Evolutionary conservation across 2,113 vertebrate genomes (phyloP), one percentile per base, ranked within the genome.

Genomic region (Onychorhynchus coronatus): DNA sequence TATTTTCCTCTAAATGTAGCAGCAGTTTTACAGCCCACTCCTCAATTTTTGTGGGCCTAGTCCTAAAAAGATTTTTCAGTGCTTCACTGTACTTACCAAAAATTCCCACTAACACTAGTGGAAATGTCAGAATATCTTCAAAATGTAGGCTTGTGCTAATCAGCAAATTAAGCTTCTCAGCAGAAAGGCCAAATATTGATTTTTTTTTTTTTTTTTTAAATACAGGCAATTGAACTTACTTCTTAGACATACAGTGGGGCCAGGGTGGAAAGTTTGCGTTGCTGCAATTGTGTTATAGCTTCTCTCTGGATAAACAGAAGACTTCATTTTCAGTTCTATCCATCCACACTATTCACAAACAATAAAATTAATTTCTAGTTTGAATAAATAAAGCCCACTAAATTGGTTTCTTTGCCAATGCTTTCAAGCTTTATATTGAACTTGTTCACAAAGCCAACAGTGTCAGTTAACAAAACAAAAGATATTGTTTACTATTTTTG

Each of bases 291-390:
- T 77, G 72, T 93, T 91, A 94, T 50, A 93, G 52, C 56, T 62
- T 82, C 53, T 87, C 61, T 67, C 90, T 95, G 85, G 88, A 74
- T 92, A 95, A 97, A 94, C 52, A 88, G 42, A 93, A 80, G 75
- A 90, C 88, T 96, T 90, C 4, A 88, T 94, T 95, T 94, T 90
- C 47, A 46, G 35, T 94, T 66, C 79, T 80, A 55, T 91, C 88
- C 83, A 67, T 52, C 59, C 79, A 88, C 39, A 56, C 30, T 31
- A 71, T 77, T 88, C 44, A 77, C 93, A 96, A 97, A 93, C 82
- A 94, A 93, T 86, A 90, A 85, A 94, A 95, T 88, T 95, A 92
- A 90, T 90, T 95, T 93, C 82, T 52, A 47, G 56, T 86, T 93
- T 94, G 79, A 96, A 96, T 90, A 94, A 95, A 94, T 85, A 95